Evolutionary conservation across 1,140 invertebrate genomes (phyloP), one percentile per base, ranked within the genome.

Genomic region (Apis laboriosa): DNA sequence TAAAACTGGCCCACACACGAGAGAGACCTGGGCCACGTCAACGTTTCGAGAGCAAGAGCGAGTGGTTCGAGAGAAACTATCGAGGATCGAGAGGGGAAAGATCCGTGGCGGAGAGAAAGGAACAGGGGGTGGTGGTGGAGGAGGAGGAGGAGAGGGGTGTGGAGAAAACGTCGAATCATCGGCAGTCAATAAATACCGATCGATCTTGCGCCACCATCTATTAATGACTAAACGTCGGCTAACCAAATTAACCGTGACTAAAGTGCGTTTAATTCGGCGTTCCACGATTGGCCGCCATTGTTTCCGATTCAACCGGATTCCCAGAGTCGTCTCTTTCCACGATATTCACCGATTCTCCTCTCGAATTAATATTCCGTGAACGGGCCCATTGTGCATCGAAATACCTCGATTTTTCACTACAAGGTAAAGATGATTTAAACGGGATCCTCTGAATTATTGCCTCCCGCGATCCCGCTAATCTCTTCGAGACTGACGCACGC

Each of bases 231-330:
- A 92, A 92, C 90, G 90, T 92, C 89, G 90, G 84, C 90, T 94
- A 93, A 93, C 93, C 84, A 93, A 94, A 94, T 94, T 93, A 94
- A 93, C 93, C 91, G 89, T 93, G 92, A 93, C 92, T 92, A 93
- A 93, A 93, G 85, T 90, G 89, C 92, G 89, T 93, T 93, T 91
- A 90, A 91, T 88, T 89, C 89, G 76, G 79, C 58, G 77, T 66
- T 85, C 72, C 87, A 61, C 61, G 64, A 66, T 80, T 67, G 72
- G 19, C 24, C 43, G 24, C 67, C 82, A 84, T 88, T 87, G 82
- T 88, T 77, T 77, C 56, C 8, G 53, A 72, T 34, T 34, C 53
- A 73, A 13, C 68, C 19, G 34, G 4, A 19, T 58, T 9, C 11
- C 11, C 55, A 13, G 17, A 13, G 15, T 19, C 28, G 9, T 34